These are phyloP conservation scores for Alcis repandata DNA, from an alignment of 2,888 invertebrate species.

Conservation along the genomic window DNA sequence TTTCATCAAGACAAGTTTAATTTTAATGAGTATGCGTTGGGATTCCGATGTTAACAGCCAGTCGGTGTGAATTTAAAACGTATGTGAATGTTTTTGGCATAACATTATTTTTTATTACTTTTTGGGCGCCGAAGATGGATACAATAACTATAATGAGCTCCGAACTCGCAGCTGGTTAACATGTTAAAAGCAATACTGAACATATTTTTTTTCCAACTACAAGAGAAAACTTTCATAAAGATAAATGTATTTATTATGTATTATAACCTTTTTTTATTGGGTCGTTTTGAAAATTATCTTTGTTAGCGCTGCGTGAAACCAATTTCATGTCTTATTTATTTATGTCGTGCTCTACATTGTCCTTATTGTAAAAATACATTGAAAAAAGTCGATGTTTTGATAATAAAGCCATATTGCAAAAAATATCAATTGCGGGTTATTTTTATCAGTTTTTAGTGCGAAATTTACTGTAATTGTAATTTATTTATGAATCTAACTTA, in stretches of 20 bases:
- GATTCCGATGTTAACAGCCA: slow-evolving; percentile 19
- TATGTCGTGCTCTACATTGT: neutral
- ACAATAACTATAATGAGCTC: slow-evolving; percentile 1
- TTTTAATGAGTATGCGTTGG: slow-evolving; percentile 9
- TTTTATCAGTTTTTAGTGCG: no score
- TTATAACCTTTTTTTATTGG: neutral
- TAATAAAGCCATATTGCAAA: neutral
- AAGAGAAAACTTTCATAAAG: neutral
- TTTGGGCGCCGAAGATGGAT: slow-evolving; percentile 19
- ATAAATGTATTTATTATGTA: neutral
- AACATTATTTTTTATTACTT: slow-evolving; percentile 19
- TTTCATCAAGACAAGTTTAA: slow-evolving; percentile 6
- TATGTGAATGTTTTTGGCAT: slow-evolving; percentile 2
- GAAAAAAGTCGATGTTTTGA: neutral
- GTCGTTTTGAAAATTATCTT: neutral
- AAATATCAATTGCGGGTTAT: neutral
- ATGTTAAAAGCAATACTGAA: neutral
- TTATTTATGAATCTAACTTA: no score
- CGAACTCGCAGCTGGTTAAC: neutral
- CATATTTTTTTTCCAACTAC: neutral
- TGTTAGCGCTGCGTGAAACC: neutral
- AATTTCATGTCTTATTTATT: neutral
- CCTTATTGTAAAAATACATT: neutral
- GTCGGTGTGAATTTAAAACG: slow-evolving; percentile 19
- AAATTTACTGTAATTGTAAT: no score